phyloP scores from a whole-genome alignment of 2,888 invertebrate genomes.

The Erannis defoliaria region DNA sequence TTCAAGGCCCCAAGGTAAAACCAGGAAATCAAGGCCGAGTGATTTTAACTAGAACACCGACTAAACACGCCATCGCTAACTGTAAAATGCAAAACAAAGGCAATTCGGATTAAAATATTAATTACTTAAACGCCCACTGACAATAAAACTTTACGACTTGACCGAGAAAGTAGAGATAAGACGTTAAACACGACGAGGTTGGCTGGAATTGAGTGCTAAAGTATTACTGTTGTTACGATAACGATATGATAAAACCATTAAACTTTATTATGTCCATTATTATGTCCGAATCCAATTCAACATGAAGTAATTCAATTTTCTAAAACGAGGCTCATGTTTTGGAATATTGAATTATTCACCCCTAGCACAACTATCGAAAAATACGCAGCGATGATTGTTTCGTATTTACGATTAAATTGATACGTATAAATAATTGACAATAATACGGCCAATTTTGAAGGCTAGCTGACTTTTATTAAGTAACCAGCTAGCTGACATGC shows the following conservation, averaged over 20 bases:
- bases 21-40: conserved; percentile 48
- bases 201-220: conserved; percentile 23
- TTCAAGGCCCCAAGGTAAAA: conserved; percentile 44
- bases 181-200: conserved; percentile 25
- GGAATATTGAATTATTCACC: too few relatives aligned
- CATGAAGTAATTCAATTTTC: too few relatives aligned
- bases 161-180: conserved; percentile 33
- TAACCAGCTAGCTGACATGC: too few relatives aligned
- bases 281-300: too few relatives aligned
- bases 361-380: too few relatives aligned
- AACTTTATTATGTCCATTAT: neutral
- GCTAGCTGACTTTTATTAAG: too few relatives aligned
- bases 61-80: conserved; percentile 49
- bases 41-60: conserved; percentile 45
- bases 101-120: conserved; percentile 35
- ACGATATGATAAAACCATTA: conserved; percentile 4
- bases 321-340: too few relatives aligned
- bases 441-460: too few relatives aligned
- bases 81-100: conserved; percentile 39
- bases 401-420: too few relatives aligned
- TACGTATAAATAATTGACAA: too few relatives aligned
- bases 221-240: conserved; percentile 14
- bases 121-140: conserved; percentile 31
- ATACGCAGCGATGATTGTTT: too few relatives aligned
- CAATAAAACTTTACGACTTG: conserved; percentile 36